A percentile compares a stretch with the other conserved stretches of the same genome.
Conservation (phyloP, 2,797 vertebrate genomes). For the Carduelis carduelis region DNA sequence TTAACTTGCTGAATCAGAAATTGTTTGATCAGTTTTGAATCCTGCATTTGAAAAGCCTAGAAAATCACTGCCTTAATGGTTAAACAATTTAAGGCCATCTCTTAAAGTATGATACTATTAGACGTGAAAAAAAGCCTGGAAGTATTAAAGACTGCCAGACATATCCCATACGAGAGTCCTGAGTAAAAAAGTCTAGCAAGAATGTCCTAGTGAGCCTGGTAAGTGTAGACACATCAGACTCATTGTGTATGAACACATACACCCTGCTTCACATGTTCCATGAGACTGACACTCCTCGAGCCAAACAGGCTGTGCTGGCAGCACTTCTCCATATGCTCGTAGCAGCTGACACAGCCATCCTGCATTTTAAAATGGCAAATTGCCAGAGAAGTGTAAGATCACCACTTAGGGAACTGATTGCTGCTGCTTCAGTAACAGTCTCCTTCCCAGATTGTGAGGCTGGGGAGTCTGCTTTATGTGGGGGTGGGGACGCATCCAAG, state of each 20-base stretch:
- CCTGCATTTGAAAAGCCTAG: neutral
- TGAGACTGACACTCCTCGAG: neutral
- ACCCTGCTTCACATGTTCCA: neutral
- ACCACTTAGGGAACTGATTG: neutral
- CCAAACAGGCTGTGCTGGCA: neutral
- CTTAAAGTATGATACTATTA: neutral
- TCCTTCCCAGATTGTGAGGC: neutral
- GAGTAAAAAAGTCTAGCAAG: neutral
- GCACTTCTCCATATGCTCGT: neutral
- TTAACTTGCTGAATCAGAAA: neutral
- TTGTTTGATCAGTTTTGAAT: neutral
- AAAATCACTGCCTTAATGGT: neutral
- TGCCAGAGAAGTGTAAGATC: neutral
- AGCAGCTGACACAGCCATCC: neutral
- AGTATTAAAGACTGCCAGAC: neutral
- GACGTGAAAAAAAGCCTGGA: neutral
- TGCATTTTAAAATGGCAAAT: neutral
- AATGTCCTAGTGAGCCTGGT: neutral
- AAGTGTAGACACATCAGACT: neutral
- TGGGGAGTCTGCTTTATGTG: accelerated
- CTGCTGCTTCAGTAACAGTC: neutral
- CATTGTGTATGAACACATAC: neutral
- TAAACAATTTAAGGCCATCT: neutral
- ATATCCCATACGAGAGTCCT: neutral
- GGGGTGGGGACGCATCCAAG: neutral